Evolutionary conservation across 1,140 invertebrate species (phyloP).

Genomic region (Anastrepha ludens): DNA sequence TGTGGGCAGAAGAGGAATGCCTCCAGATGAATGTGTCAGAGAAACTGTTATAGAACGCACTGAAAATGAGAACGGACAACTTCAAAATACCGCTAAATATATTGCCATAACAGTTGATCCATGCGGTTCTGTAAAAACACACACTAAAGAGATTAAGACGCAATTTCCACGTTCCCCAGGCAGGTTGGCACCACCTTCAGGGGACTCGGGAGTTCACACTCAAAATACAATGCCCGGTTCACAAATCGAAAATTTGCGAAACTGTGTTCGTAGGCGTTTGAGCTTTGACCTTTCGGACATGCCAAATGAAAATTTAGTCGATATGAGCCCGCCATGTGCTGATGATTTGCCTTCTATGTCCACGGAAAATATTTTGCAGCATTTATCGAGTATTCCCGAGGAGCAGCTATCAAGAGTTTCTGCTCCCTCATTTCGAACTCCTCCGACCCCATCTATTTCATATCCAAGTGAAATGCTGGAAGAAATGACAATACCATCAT

Average conservation of each 20-base stretch:
- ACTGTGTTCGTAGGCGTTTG: conserved; percentile 8
- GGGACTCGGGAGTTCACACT: background rate
- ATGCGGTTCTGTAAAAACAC: conserved; percentile 6
- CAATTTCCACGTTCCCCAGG: background rate
- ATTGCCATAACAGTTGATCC: conserved; percentile 1
- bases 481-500: conserved; percentile 22
- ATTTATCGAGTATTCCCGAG: conserved; percentile 13
- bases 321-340: background rate
- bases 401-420: conserved; percentile 22
- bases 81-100: conserved; percentile 11
- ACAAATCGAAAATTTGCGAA: conserved; percentile 9
- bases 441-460: conserved; percentile 4
- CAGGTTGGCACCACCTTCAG: background rate
- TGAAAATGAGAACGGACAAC: conserved; percentile 41
- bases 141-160: conserved; percentile 25
- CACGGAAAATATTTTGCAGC: conserved; percentile 33
- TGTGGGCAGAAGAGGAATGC: background rate
- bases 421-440: conserved; percentile 25
- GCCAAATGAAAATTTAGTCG: conserved; percentile 3
- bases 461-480: conserved; percentile 40
- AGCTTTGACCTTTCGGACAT: conserved; percentile 20
- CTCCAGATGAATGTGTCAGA: background rate
- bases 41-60: conserved; percentile 43
- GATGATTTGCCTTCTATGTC: conserved; percentile 28
- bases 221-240: background rate